A percentile compares a stretch with the other conserved stretches of the same genome.
Conservation (phyloP, 2,113 vertebrate species). For the Campylomormyrus tamandua region DNA sequence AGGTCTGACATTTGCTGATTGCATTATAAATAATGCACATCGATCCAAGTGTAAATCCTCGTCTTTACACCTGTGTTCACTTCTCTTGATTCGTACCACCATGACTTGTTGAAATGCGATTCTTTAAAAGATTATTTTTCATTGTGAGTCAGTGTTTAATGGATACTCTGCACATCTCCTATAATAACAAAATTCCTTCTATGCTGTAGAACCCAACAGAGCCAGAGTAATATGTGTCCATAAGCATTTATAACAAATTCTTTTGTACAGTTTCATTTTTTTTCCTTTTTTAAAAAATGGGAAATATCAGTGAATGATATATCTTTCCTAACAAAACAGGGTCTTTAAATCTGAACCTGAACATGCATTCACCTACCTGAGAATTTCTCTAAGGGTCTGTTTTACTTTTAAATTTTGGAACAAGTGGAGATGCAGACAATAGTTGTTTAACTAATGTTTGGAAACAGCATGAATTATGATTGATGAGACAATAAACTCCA, state of each 20-base stretch:
- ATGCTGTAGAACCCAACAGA: neutral
- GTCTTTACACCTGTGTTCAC: neutral
- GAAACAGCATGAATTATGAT: neutral
- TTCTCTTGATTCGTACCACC: neutral
- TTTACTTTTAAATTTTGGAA: neutral
- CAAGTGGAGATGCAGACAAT: neutral
- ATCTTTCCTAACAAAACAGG: neutral
- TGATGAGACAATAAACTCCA: neutral
- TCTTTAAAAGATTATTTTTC: neutral
- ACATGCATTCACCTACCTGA: neutral
- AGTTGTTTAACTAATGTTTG: neutral
- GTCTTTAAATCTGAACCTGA: neutral
- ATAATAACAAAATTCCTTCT: neutral
- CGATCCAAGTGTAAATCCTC: neutral
- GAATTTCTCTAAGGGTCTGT: neutral
- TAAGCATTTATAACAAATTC: neutral
- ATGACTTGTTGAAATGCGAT: neutral
- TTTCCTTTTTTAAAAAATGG: neutral
- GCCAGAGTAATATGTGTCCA: neutral
- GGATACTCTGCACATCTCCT: neutral
- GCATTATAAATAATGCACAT: neutral
- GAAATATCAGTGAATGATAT: neutral
- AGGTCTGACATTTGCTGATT: neutral
- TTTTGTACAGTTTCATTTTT: neutral
- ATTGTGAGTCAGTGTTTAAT: neutral